Base-by-base conservation (phyloP, 2,888 invertebrate genomes). In the Exocentrus adspersus region DNA sequence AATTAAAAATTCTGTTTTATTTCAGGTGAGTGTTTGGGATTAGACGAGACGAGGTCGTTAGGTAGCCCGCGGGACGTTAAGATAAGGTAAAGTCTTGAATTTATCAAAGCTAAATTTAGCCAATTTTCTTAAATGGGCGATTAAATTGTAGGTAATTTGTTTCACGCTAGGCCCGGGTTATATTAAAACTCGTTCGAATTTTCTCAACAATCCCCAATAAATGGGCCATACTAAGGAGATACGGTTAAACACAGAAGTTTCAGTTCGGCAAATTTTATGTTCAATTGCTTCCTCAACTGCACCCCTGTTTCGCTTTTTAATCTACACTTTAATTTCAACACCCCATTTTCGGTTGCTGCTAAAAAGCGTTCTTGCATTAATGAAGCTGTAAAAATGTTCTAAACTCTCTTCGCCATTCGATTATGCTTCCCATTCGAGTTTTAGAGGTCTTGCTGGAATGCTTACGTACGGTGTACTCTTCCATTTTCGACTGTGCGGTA, bases 61-160 rank as follows among this genome's bases (percentile, higher is more conserved):
- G 69, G 72, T 69, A 64, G 74, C 73, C 73, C 73, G 73, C 73
- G 69, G 70, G 74, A 69, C 78, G 73, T 76, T 76, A 75, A 80
- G 81, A 81, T 80, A 82, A 82, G 82, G 81, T 81, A 81, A 81
- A 81, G 79, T 79, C 80, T 77, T 74, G 79, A 81, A 82, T 82
- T 80, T 82, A 82, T 81, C 79, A 79, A 78, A 77, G 78, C 77
- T 78, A 78, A 81, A 81, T 81, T 82, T 79, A 78, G 77, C 80
- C 81, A 81, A 82, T 81, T 82, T 82, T 79, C 82, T 78, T 75
- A 79, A 82, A 82, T 79, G 81, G 81, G 77, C 80, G 80, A 81
- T 82, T 78, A 78, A 81, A 81, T 78, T 80, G 80, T 78, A 78
- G 76, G 80, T 81, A 82, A 82, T 82, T 82, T 82, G 81, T 82